Evolutionary conservation across 2,888 invertebrate genomes (phyloP), one percentile per base, ranked within the genome.

Genomic region (Apotomis betuletana): DNA sequence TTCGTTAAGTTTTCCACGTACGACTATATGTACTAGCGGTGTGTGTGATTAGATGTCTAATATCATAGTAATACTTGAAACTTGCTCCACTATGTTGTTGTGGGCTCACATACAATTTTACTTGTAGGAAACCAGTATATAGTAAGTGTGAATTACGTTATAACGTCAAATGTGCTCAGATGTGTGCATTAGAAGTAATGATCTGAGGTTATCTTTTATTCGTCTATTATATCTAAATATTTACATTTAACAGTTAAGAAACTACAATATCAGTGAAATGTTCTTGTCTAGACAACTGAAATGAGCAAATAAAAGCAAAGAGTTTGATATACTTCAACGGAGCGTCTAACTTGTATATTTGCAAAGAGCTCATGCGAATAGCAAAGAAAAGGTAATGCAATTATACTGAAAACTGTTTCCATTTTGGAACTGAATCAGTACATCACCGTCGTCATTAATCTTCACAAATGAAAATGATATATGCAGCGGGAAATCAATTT

Each of bases 401-500:
- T 41, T 41, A 41, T 10, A 49, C 49, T 49, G 12, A 36, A 51
- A 36, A 36, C 49, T 46, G 54, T 46, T 57, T 46, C 55, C 49
- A 49, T 55, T 55, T 55, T 38, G 58, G 38, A 36, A 52, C 36
- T 15, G 46, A 58, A 70, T 67, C 52, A 15, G 59, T 44, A 63
- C 44, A 60, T 63, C 54, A 51, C 54, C 51, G 62, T 55, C 71
- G 52, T 75, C 79, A 81, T 84, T 83, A 80, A 83, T 83, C 81
- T 80, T 79, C 76, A 76, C 80, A 85, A 87, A 87, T 87, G 85
- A 83, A 87, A 87, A 86, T 88, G 85, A 88, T 88, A 87, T 85
- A 83, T 84, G 85, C 78, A 81, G 80, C 83, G 82, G 86, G 83
- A 86, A 89, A 90, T 88, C 90, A 89, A 91, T 91, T 91, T 90